A percentile compares a stretch with the other conserved stretches of the same genome.
Evolutionary conservation across 2,888 invertebrate species (phyloP).

Genomic region (Sinotaia quadrata): DNA sequence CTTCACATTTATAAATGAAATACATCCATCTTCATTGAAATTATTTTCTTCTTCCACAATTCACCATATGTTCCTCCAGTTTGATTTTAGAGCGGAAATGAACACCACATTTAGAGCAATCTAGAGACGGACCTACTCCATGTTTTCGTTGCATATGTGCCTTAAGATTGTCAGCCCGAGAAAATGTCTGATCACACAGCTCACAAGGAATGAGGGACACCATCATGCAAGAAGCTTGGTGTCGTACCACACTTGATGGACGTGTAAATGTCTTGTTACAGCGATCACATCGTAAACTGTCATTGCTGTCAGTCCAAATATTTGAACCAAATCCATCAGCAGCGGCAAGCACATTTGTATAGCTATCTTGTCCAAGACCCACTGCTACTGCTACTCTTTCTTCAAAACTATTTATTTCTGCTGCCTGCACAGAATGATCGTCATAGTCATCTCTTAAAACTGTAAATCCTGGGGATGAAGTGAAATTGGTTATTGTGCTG

Average conservation of each 20-base stretch:
- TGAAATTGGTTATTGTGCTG: too few species aligned
- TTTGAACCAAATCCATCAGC: too few species aligned
- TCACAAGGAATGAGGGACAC: constrained; percentile 24
- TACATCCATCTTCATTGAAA: too few species aligned
- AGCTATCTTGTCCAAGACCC: too few species aligned
- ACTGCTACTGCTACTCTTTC: too few species aligned
- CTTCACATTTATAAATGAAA: too few species aligned
- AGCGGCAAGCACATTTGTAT: too few species aligned
- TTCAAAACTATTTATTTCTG: too few species aligned
- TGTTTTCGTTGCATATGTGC: constrained; percentile 37
- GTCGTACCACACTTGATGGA: constrained; percentile 19
- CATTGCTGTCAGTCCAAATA: too few species aligned
- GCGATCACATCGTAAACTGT: not conserved
- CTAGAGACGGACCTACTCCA: constrained; percentile 30
- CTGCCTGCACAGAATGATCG: too few species aligned
- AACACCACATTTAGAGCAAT: constrained; percentile 29
- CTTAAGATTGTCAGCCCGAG: constrained; percentile 30
- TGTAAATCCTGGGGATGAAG: too few species aligned
- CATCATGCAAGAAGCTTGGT: constrained; percentile 13
- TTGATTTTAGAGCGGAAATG: constrained; percentile 33
- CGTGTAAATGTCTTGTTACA: constrained; percentile 17
- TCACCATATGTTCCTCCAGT: constrained; percentile 24
- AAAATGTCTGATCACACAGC: constrained; percentile 28
- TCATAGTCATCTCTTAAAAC: too few species aligned
- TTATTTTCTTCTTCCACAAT: not conserved